A percentile compares a stretch with the other conserved stretches of the same genome.
These are phyloP conservation scores for Polymixis flavicincta DNA, from an alignment of 2,888 invertebrate species.

Conservation along the genomic window DNA sequence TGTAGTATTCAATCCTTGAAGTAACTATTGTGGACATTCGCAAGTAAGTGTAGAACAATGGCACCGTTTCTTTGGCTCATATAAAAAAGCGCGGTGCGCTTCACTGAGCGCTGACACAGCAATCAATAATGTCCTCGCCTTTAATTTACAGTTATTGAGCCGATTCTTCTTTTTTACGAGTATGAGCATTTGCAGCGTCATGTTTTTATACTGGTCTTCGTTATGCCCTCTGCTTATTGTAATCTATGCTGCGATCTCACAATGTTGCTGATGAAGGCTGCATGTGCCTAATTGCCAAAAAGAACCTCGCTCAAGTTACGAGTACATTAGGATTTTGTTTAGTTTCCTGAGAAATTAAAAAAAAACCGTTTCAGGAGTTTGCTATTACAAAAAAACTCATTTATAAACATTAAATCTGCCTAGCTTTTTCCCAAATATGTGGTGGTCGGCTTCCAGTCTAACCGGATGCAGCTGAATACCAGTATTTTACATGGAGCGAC, in stretches of 20 bases:
- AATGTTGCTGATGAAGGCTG: too few species aligned
- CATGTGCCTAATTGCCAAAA: too few species aligned
- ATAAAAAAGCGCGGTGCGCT: constrained; percentile 44
- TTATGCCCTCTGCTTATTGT: background rate
- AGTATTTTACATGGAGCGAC: too few species aligned
- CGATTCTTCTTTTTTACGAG: constrained; percentile 30
- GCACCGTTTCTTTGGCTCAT: constrained; percentile 28
- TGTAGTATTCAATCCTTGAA: constrained; percentile 54
- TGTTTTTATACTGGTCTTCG: constrained; percentile 19
- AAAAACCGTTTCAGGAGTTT: too few species aligned
- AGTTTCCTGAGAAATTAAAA: too few species aligned
- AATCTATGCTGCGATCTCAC: background rate
- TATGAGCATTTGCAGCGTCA: constrained; percentile 12
- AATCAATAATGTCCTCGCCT: constrained; percentile 64
- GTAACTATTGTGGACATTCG: constrained; percentile 21
- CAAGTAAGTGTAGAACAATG: constrained; percentile 36
- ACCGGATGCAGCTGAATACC: too few species aligned
- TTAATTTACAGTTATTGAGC: constrained; percentile 44
- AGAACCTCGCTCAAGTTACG: too few species aligned
- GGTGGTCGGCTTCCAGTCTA: too few species aligned
- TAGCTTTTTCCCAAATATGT: too few species aligned
- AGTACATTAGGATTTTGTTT: too few species aligned
- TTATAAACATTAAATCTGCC: too few species aligned
- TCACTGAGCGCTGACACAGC: constrained; percentile 38
- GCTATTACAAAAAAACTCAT: too few species aligned